Evolutionary conservation across 2,888 invertebrate species (phyloP).

Genomic region (Frankliniella fusca): DNA sequence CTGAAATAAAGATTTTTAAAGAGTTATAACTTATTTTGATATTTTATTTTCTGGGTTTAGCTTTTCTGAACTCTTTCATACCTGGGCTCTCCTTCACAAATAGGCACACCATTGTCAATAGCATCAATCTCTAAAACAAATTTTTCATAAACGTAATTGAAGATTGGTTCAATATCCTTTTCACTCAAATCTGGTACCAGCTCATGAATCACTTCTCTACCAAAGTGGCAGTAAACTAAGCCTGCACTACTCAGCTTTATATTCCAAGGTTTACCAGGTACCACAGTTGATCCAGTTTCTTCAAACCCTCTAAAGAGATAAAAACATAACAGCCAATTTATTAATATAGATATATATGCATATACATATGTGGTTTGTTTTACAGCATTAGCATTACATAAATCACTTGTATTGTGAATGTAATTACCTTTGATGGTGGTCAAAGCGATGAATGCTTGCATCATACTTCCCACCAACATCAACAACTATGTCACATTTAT

Average conservation of each 20-base stretch:
- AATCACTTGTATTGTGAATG: slow-evolving; percentile 24
- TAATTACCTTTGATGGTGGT: slow-evolving; percentile 80
- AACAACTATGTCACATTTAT: slow-evolving; percentile 86
- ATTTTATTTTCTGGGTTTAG: no score
- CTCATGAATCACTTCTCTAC: slow-evolving; percentile 67
- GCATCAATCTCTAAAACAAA: slow-evolving; percentile 94
- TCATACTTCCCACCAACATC: slow-evolving; percentile 90
- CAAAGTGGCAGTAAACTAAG: slow-evolving; percentile 84
- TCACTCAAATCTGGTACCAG: slow-evolving; percentile 53
- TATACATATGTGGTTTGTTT: no score
- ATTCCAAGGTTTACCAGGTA: slow-evolving; percentile 51
- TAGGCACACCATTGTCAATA: slow-evolving; percentile 92
- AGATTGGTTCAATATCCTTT: slow-evolving; percentile 56
- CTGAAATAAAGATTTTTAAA: slow-evolving; percentile 51
- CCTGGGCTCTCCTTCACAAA: slow-evolving; percentile 64
- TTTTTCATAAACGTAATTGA: slow-evolving; percentile 71
- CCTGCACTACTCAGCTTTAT: slow-evolving; percentile 92
- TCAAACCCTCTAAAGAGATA: slow-evolving; percentile 52
- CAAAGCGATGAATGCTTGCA: slow-evolving; percentile 70
- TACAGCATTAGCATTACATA: no score
- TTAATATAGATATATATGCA: no score
- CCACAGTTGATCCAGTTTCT: slow-evolving; percentile 61
- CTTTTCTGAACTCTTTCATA: slow-evolving; percentile 37
- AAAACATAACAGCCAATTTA: slow-evolving; percentile 25
- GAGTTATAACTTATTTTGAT: slow-evolving; percentile 39